Evolutionary conservation across 1,140 invertebrate species (phyloP).

Genomic region (Heliconius himera): DNA sequence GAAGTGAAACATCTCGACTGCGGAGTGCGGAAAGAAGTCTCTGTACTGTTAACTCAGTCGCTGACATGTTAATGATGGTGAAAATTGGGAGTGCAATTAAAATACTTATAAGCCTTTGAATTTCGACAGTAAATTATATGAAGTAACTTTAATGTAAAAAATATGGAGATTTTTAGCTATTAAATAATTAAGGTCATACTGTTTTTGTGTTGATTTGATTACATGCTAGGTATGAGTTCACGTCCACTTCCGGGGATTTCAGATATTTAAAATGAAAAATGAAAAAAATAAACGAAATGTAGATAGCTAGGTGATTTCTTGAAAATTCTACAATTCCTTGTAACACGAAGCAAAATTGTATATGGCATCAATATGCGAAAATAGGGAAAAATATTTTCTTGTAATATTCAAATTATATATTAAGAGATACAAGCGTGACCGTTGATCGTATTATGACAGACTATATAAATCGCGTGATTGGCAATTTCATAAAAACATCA

Average conservation of each 20-base stretch:
- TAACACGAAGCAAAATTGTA: too few relatives aligned
- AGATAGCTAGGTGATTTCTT: too few relatives aligned
- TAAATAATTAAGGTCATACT: neutral
- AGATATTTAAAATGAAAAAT: too few relatives aligned
- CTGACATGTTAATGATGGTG: constrained; percentile 12
- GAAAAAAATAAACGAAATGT: too few relatives aligned
- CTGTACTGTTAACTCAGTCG: constrained; percentile 15
- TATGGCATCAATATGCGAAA: neutral
- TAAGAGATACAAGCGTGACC: constrained; percentile 23
- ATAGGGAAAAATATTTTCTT: neutral
- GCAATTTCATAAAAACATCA: constrained; percentile 19
- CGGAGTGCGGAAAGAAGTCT: constrained; percentile 18
- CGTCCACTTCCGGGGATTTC: too few relatives aligned
- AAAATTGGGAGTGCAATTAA: neutral
- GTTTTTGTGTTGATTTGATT: too few relatives aligned
- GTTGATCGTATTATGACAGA: constrained; percentile 8
- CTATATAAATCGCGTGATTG: constrained; percentile 30
- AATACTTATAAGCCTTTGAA: constrained; percentile 3
- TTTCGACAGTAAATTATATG: neutral
- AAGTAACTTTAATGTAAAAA: neutral
- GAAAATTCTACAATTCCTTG: too few relatives aligned
- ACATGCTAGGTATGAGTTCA: too few relatives aligned
- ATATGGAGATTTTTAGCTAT: neutral
- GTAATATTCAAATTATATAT: neutral
- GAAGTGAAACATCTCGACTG: constrained; percentile 31